phyloP scores from a whole-genome alignment of 2,888 invertebrate species.

The Ennomos fuscantarius region DNA sequence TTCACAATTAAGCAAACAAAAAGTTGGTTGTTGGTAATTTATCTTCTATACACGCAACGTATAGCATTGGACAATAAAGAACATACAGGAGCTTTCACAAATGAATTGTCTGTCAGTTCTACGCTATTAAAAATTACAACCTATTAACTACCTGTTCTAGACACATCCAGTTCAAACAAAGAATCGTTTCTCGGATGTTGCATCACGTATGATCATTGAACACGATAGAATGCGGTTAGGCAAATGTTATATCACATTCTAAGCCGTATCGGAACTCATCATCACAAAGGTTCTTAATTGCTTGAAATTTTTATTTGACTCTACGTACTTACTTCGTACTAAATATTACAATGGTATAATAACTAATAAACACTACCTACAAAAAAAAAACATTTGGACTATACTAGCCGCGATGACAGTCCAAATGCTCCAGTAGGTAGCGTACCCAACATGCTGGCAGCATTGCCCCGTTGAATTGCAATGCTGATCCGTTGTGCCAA shows the following conservation, averaged over 20 bases:
- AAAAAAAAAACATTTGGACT: too few relatives aligned
- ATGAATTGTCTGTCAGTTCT: slow-evolving; percentile 20
- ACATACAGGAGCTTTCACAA: slow-evolving; percentile 10
- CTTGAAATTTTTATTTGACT: background rate
- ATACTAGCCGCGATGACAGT: too few relatives aligned
- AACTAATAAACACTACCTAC: too few relatives aligned
- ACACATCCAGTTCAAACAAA: slow-evolving; percentile 22
- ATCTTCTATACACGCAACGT: background rate
- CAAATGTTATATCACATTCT: slow-evolving; percentile 9
- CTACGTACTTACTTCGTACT: too few relatives aligned
- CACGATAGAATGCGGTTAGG: slow-evolving; percentile 19
- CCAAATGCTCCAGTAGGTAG: too few relatives aligned
- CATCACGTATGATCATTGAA: slow-evolving; percentile 12
- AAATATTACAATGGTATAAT: too few relatives aligned
- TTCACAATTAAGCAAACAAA: too few relatives aligned
- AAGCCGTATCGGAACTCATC: slow-evolving; percentile 1
- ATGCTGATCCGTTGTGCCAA: too few relatives aligned
- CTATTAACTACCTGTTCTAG: slow-evolving; percentile 25
- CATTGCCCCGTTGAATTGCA: too few relatives aligned
- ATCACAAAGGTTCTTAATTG: background rate
- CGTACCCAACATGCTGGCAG: too few relatives aligned
- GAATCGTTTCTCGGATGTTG: slow-evolving; percentile 13
- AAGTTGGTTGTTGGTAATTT: too few relatives aligned
- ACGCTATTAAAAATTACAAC: slow-evolving; percentile 20
- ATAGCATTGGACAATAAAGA: slow-evolving; percentile 5